A percentile compares a stretch with the other conserved stretches of the same genome.
Evolutionary conservation across 2,113 vertebrate genomes (phyloP).

Genomic region (Eupsittula cactorum): DNA sequence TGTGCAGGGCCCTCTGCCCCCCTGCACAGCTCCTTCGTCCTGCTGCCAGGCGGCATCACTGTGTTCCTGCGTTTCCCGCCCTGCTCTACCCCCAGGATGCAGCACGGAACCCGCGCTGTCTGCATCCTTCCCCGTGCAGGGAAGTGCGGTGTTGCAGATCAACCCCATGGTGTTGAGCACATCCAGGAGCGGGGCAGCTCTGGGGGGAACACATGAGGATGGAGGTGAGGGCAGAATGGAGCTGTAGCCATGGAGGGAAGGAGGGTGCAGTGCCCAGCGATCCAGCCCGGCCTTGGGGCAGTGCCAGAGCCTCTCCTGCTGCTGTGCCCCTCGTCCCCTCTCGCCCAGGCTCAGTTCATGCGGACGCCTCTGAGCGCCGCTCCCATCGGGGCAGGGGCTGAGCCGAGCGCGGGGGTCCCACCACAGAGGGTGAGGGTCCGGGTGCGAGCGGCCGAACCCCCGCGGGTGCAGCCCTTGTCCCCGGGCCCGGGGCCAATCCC

Average conservation of each 20-base stretch:
- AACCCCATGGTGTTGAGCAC: background rate
- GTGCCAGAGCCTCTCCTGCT: background rate
- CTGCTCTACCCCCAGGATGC: background rate
- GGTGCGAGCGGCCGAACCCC: background rate
- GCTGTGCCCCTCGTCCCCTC: background rate
- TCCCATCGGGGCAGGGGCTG: background rate
- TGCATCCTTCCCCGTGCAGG: background rate
- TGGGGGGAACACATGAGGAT: background rate
- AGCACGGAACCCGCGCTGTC: background rate
- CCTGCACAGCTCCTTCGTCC: background rate
- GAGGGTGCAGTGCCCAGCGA: background rate
- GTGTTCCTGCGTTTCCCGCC: background rate
- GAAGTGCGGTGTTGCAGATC: rapidly evolving
- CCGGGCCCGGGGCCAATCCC: background rate
- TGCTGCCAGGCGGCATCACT: rapidly evolving
- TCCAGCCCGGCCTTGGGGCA: background rate
- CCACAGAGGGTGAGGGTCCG: background rate
- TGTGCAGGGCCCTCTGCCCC: background rate
- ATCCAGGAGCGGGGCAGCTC: background rate
- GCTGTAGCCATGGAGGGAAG: background rate
- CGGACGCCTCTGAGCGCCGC: background rate
- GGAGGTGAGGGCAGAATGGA: background rate
- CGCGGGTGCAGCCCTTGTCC: background rate
- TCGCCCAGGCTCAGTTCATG: background rate
- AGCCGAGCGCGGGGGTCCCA: rapidly evolving